Percentiles rank a stretch among this genome's conserved stretches.
phyloP scores from a whole-genome alignment of 2,113 vertebrate genomes.

The Myodes glareolus region DNA sequence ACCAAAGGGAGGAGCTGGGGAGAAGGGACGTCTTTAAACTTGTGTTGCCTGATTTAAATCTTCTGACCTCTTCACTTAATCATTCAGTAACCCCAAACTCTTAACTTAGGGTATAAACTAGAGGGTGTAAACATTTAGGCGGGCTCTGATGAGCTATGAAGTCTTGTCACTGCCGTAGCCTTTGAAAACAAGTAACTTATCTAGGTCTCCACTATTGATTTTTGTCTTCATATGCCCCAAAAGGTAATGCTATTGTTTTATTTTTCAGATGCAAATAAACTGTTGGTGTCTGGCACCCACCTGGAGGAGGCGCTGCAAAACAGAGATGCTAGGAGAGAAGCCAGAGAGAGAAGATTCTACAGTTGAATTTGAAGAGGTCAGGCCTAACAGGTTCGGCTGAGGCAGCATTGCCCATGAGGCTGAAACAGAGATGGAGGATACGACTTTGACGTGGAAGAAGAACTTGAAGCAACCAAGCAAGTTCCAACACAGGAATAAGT shows the following conservation, averaged over 20 bases:
- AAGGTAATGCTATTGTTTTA: not conserved
- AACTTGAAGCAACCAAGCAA: not conserved
- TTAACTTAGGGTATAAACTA: not conserved
- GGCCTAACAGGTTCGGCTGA: not conserved
- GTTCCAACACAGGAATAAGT: not conserved
- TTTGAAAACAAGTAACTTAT: not conserved
- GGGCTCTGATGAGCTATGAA: not conserved
- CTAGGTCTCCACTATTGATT: not conserved
- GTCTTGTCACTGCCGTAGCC: rapidly evolving
- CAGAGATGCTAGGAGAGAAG: not conserved
- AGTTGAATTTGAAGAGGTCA: not conserved
- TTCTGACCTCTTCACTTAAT: not conserved
- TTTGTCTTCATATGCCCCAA: too few relatives aligned
- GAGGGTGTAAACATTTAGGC: not conserved
- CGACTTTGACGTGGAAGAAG: not conserved
- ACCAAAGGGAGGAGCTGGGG: conserved; percentile 22
- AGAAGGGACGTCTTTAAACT: not conserved
- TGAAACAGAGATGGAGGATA: not conserved
- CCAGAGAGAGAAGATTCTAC: not conserved
- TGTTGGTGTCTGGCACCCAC: not conserved
- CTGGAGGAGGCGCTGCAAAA: not conserved
- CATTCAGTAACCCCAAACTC: not conserved
- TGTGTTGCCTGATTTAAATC: conserved; percentile 26
- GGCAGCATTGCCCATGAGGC: not conserved
- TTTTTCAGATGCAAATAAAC: not conserved